Conservation (phyloP, 1,140 invertebrate species). For the Drosophila repleta region DNA sequence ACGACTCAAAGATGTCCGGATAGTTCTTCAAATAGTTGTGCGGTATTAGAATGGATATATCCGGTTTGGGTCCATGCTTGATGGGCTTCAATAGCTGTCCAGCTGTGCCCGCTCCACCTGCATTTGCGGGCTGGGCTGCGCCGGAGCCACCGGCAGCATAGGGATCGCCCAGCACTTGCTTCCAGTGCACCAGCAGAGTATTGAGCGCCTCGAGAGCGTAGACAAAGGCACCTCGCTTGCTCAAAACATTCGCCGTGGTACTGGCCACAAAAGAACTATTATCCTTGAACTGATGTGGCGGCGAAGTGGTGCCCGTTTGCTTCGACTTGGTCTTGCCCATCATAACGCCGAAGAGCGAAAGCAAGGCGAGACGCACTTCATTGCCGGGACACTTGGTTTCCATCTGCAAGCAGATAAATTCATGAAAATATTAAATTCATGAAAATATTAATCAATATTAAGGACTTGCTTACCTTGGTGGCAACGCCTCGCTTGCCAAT, state of each 20-base stretch:
- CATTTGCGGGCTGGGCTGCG: slow-evolving; percentile 6
- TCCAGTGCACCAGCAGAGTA: slow-evolving; percentile 93
- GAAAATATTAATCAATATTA: no score
- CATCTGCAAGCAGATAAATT: slow-evolving; percentile 42
- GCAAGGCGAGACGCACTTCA: slow-evolving; percentile 95
- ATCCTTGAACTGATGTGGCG: slow-evolving; percentile 86
- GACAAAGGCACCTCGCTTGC: slow-evolving; percentile 91
- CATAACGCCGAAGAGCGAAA: slow-evolving; percentile 88
- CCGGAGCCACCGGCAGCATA: slow-evolving; percentile 58
- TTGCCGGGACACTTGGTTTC: slow-evolving; percentile 86
- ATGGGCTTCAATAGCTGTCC: slow-evolving; percentile 89
- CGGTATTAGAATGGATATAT: slow-evolving; percentile 98
- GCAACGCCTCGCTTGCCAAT: slow-evolving; percentile 86
- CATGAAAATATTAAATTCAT: no score
- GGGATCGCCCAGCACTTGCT: slow-evolving; percentile 84
- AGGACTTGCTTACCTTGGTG: slow-evolving; percentile 47
- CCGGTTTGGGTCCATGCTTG: slow-evolving; percentile 91
- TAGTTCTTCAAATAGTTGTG: slow-evolving; percentile 96
- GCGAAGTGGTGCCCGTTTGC: slow-evolving; percentile 83
- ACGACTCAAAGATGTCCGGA: slow-evolving; percentile 97
- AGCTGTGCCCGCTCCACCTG: slow-evolving; percentile 11
- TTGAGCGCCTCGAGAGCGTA: slow-evolving; percentile 93
- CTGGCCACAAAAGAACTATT: slow-evolving; percentile 89
- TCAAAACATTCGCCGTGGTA: slow-evolving; percentile 90
- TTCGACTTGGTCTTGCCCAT: slow-evolving; percentile 84